Base-by-base conservation (phyloP, 2,888 invertebrate species). In the Aphrophora alni region DNA sequence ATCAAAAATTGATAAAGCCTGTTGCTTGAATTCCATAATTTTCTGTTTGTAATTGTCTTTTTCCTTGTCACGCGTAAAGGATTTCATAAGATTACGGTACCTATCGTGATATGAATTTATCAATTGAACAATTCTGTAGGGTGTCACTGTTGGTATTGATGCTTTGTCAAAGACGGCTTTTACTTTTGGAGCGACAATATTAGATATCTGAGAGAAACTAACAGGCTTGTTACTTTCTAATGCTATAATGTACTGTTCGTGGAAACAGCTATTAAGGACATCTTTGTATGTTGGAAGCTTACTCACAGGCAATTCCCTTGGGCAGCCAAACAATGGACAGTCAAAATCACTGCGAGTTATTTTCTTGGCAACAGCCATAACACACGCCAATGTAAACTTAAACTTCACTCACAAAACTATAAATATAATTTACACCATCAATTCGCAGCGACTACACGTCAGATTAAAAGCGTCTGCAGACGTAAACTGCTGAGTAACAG, bases 71-170 rank as follows among this genome's bases (percentile, higher is more conserved):
- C 72, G 27, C 28, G 21, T 72, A 76, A 28, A 76, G 17, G 80
- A 77, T 26, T 76, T 80, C 28, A 24, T 76, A 28, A 80, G 14
- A 24, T 51, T 44, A 24, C 28, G 38, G 51, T 80, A 80, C 10
- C 28, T 71, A 76, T 76, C 80, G 75, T 76, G 71, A 38, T 38
- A 76, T 72, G 68, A 33, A 25, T 76, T 75, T 38, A 80, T 72
- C 7, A 77, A 25, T 33, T 80, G 74, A 69, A 80, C 76, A 28
- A 76, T 77, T 51, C 77, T 75, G 27, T 75, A 51, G 25, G 28
- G 28, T 14, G 51, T 76, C 10, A 80, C 76, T 25, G 80, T 76
- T 71, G 80, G 76, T 71, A 80, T 76, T 44, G 80, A 80, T 17
- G 76, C 80, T 51, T 80, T 80, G 14, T 51, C 7, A 51, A 27